phyloP scores from a whole-genome alignment of 2,113 vertebrate genomes.

The Xiphophorus hellerii region DNA sequence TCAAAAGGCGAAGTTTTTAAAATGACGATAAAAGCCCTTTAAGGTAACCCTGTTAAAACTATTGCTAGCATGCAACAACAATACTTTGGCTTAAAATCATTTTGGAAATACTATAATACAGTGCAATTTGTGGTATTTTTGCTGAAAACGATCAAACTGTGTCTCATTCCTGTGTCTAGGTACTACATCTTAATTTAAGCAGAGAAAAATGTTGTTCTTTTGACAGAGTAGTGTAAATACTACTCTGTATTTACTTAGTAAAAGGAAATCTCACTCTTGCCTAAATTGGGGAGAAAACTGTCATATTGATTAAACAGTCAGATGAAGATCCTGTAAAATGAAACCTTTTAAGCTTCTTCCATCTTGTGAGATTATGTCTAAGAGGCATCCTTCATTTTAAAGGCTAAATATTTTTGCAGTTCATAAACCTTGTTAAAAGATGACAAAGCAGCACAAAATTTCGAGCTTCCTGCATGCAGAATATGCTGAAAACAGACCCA shows the following conservation, averaged over 20 bases:
- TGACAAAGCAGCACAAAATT: background rate
- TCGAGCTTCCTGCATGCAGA: conserved; percentile 10
- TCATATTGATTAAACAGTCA: background rate
- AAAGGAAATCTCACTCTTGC: background rate
- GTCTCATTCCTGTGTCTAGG: background rate
- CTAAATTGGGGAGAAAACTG: background rate
- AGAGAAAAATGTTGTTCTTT: background rate
- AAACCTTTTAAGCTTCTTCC: background rate
- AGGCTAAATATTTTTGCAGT: background rate
- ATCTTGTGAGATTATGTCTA: background rate
- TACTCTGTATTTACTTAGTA: too few relatives aligned
- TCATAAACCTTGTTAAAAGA: background rate
- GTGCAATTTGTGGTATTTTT: background rate
- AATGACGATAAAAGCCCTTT: background rate
- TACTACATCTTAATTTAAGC: background rate
- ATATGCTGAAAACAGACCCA: conserved; percentile 9
- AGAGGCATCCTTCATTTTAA: background rate
- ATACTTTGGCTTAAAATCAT: background rate
- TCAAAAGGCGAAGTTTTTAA: background rate
- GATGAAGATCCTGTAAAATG: background rate
- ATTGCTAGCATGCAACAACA: background rate
- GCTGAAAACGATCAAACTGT: background rate
- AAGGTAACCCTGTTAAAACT: background rate
- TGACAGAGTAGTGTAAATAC: background rate
- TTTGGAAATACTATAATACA: background rate